phyloP scores from a whole-genome alignment of 2,797 vertebrate species.

The Limosa lapponica region DNA sequence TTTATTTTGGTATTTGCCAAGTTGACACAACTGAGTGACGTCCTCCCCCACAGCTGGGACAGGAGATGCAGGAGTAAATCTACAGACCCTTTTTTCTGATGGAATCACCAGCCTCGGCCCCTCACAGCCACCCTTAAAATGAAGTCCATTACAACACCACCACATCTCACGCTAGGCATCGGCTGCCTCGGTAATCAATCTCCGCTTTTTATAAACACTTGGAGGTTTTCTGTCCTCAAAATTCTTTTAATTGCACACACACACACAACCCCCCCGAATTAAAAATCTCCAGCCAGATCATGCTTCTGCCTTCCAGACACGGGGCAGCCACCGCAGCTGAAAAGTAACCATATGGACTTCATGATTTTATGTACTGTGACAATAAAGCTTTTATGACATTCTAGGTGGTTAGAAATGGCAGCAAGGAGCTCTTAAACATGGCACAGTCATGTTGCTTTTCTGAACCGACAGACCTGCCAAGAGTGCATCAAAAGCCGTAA shows the following conservation, averaged over 20 bases:
- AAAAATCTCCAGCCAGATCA: slow-evolving; percentile 12
- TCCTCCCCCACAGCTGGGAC: background rate
- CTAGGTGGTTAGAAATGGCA: slow-evolving; percentile 73
- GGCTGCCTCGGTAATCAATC: background rate
- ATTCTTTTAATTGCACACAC: background rate
- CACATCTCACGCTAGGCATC: background rate
- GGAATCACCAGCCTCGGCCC: background rate
- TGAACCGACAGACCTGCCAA: slow-evolving; percentile 83
- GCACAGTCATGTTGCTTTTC: slow-evolving; percentile 77
- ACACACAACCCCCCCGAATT: background rate
- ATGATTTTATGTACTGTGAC: slow-evolving; percentile 72
- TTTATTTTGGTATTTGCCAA: slow-evolving; percentile 50
- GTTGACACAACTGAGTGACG: background rate
- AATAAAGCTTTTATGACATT: slow-evolving; percentile 77
- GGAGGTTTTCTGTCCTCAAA: background rate
- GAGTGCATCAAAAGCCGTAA: slow-evolving; percentile 92
- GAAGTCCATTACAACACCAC: background rate
- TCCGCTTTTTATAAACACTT: background rate
- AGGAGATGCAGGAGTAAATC: background rate
- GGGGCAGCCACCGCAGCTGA: slow-evolving; percentile 31
- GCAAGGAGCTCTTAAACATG: slow-evolving; percentile 76
- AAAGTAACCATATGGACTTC: slow-evolving; percentile 67
- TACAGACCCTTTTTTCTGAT: background rate
- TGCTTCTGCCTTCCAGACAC: slow-evolving; percentile 31
- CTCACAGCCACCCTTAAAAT: background rate